Percentiles rank a stretch among this genome's conserved stretches.
Evolutionary conservation across 2,888 invertebrate genomes (phyloP).

Genomic region (Danaus chrysippus): DNA sequence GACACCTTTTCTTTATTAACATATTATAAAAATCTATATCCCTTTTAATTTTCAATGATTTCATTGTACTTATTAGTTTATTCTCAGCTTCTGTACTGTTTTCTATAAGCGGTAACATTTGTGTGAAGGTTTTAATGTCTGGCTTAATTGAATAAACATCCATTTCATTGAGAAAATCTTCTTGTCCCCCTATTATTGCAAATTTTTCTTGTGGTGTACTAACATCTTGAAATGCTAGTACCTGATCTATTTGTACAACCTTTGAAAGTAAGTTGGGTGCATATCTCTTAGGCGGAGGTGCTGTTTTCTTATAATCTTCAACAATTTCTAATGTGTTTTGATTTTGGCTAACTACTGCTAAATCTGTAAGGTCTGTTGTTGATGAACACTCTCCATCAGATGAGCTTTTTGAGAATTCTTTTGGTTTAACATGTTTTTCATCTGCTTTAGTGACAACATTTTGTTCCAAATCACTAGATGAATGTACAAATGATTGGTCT

Average conservation of each 20-base stretch:
- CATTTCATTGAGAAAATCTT: conserved; percentile 89
- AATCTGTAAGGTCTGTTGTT: conserved; percentile 8
- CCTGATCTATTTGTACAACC: conserved; percentile 79
- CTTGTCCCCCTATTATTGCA: conserved; percentile 87
- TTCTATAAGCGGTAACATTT: conserved; percentile 86
- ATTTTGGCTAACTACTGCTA: conserved; percentile 6
- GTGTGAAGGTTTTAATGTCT: conserved; percentile 88
- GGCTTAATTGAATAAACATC: conserved; percentile 81
- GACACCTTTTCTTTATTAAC: conserved; percentile 88
- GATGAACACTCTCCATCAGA: not conserved
- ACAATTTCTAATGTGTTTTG: conserved; percentile 23
- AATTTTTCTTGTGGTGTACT: conserved; percentile 82
- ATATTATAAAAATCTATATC: conserved; percentile 93
- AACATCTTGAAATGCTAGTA: conserved; percentile 79
- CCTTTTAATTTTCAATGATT: conserved; percentile 77
- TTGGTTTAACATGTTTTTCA: conserved; percentile 3
- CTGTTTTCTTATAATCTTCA: conserved; percentile 22
- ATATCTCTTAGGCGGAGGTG: conserved; percentile 36
- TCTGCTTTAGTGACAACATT: conserved; percentile 7
- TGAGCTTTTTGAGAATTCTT: not conserved
- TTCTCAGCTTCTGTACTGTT: conserved; percentile 83
- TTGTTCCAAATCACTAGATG: conserved; percentile 2
- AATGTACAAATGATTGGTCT: conserved; percentile 6
- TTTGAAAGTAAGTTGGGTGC: conserved; percentile 83
- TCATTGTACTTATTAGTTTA: conserved; percentile 81